Evolutionary conservation across 1,140 invertebrate species (phyloP).

Genomic region (Gyrodactylus bullatarudis): DNA sequence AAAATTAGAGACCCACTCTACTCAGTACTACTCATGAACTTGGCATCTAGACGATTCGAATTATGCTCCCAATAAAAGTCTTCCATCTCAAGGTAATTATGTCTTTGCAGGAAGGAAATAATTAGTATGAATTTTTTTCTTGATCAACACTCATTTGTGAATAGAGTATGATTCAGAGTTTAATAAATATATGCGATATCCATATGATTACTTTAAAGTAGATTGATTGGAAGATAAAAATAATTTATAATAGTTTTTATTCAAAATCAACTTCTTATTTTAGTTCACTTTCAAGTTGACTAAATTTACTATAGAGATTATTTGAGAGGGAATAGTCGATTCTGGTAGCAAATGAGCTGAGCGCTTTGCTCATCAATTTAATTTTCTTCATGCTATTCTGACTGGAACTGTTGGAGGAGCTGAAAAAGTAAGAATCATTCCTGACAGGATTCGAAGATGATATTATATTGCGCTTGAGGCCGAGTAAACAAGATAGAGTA

Average conservation of each 20-base stretch:
- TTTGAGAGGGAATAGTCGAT: background rate
- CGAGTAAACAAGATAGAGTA: background rate
- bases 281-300: background rate
- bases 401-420: background rate
- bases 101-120: no score
- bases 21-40: no score
- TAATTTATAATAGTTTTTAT: background rate
- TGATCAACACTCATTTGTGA: no score
- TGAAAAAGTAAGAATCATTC: background rate
- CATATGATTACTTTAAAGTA: no score
- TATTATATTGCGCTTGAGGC: background rate
- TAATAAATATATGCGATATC: no score
- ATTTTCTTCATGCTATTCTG: background rate
- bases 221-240: no score
- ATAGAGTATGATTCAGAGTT: no score
- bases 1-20: no score
- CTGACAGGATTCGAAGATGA: background rate
- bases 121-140: no score
- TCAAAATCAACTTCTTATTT: background rate
- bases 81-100: no score
- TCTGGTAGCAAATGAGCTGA: background rate
- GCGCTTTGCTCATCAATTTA: background rate
- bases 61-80: no score
- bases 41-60: no score
- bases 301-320: background rate